A percentile compares a stretch with the other conserved stretches of the same genome.
Conservation (phyloP, 2,888 invertebrate species). For the Liodrosophila aerea region DNA sequence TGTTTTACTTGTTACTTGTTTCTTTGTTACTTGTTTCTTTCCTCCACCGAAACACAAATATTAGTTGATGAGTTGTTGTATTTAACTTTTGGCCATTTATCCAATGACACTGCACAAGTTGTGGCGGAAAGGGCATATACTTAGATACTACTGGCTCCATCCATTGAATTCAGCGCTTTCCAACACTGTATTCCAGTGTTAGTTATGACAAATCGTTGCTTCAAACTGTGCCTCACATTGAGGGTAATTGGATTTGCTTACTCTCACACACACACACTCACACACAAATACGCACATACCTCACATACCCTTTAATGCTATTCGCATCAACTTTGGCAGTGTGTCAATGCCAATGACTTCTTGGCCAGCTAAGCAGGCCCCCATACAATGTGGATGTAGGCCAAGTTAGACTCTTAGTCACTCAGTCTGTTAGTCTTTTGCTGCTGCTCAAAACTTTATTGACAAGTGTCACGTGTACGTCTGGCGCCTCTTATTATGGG, state of each 20-base stretch:
- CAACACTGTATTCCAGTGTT: too few species aligned
- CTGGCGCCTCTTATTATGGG: conserved; percentile 6
- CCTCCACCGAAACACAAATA: background rate
- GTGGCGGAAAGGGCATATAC: too few species aligned
- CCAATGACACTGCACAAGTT: too few species aligned
- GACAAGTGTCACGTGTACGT: conserved; percentile 29
- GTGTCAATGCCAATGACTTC: conserved; percentile 49
- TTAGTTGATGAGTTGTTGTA: conserved; percentile 1
- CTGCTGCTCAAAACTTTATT: conserved; percentile 29
- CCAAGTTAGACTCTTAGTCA: background rate
- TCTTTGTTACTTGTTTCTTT: too few species aligned
- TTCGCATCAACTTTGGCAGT: conserved; percentile 35
- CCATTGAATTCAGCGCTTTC: too few species aligned
- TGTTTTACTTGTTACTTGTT: too few species aligned
- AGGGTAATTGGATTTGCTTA: conserved; percentile 27
- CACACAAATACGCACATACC: too few species aligned
- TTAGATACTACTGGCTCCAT: too few species aligned
- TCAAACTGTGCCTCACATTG: background rate
- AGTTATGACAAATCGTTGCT: too few species aligned
- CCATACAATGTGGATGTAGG: background rate
- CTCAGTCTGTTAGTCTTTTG: too few species aligned
- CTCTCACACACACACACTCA: too few species aligned
- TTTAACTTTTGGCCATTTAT: background rate
- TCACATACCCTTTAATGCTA: background rate
- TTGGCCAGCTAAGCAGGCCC: conserved; percentile 17